Base-by-base conservation (phyloP, 2,888 invertebrate genomes). In the Phanerotoma sp. region DNA sequence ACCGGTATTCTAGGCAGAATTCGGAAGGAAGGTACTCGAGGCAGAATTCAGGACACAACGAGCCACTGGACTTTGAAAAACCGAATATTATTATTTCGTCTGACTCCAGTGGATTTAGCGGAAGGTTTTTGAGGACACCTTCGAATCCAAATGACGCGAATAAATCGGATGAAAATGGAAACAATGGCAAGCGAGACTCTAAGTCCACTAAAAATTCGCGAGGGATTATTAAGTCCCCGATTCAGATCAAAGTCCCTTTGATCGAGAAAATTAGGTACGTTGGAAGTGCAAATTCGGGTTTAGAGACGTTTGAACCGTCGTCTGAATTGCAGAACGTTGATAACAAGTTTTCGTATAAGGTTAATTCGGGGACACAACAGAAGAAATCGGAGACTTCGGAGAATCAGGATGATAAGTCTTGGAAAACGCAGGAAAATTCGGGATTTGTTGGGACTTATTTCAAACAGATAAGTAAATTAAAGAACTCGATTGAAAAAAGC, bases 231-330 rank as follows among this genome's bases (percentile, higher is more conserved):
- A 51, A 54, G 20, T 45, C 54, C 15, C 22, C 51, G 30, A 30
- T 41, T 9, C 49, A 49, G 7, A 22, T 10, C 3, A 56, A 51
- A 30, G 3, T 32, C 18, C 60, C 62, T 9, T n/a, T 50, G 10
- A 38, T 70, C 3, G 75, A 74, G 16, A 77, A 74, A 52, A 69
- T 70, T 1, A 72, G 71, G 11, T 76, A 71, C 41, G 67, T 72
- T 9, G 74, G 74, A 2, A 70, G 61, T 45, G 57, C 66, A 4
- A 66, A 66, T 13, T 30, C 37, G 18, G 51, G 37, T n/a, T n/a
- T n/a, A 7, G 51, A 28, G 4, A 63, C 60, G 42, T 65, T 67
- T 32, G 67, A 69, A 22, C 54, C 61, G 41, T 54, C 57, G 41
- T 41, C 63, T 22, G 66, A 70, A 45, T 56, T 57, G 3, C 61